A percentile compares a stretch with the other conserved stretches of the same genome.
Conservation (phyloP, 2,113 vertebrate species). For the Corythoichthys intestinalis region DNA sequence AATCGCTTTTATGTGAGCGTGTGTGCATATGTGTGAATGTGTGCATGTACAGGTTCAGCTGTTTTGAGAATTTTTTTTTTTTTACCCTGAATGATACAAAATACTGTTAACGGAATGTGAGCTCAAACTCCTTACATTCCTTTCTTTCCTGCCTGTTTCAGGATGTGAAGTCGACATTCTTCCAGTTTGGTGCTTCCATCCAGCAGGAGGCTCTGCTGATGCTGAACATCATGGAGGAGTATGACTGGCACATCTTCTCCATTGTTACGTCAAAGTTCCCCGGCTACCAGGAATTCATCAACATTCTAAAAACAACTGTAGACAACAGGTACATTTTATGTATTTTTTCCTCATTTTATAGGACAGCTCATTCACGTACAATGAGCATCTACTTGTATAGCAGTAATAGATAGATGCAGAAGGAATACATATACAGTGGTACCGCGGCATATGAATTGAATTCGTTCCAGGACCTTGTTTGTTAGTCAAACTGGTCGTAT, state of each 20-base stretch:
- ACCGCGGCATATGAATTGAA: too few species aligned
- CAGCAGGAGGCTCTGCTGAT: slow-evolving; percentile 94
- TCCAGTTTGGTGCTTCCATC: slow-evolving; percentile 97
- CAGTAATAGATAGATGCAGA: background rate
- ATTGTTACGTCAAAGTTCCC: slow-evolving; percentile 96
- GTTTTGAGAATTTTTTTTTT: background rate
- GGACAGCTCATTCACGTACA: background rate
- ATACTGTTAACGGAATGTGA: slow-evolving; percentile 15
- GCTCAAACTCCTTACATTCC: slow-evolving; percentile 1
- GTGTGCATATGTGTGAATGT: slow-evolving; percentile 25
- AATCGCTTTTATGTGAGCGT: slow-evolving; percentile 20
- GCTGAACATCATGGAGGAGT: slow-evolving; percentile 99
- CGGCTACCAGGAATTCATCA: slow-evolving; percentile 95
- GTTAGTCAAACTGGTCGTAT: too few species aligned
- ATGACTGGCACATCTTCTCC: slow-evolving; percentile 98
- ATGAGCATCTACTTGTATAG: background rate
- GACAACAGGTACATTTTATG: slow-evolving; percentile 78
- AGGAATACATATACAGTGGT: background rate
- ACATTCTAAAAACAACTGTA: slow-evolving; percentile 90
- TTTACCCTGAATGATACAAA: slow-evolving; percentile 25
- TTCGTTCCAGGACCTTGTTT: too few species aligned
- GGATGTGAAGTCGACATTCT: slow-evolving; percentile 94
- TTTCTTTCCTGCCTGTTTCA: slow-evolving; percentile 41
- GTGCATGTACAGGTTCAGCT: background rate
- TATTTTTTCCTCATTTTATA: background rate